Percentiles rank a stretch among this genome's conserved stretches.
phyloP scores from a whole-genome alignment of 2,888 invertebrate genomes.

The Agrochola circellaris region DNA sequence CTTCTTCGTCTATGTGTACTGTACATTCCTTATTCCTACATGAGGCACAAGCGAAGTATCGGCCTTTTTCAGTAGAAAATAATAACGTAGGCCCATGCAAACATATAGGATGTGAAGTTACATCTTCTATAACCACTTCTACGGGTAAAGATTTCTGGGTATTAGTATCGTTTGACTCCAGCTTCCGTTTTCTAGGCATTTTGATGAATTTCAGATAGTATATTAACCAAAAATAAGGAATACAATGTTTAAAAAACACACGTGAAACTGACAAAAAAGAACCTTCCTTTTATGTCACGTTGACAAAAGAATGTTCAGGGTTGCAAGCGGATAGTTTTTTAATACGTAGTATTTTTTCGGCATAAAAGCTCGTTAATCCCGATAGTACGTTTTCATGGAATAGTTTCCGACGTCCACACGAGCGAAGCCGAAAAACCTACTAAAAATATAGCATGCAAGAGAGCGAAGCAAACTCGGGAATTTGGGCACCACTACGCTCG shows the following conservation, averaged over 20 bases:
- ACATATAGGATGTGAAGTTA: slow-evolving; percentile 92
- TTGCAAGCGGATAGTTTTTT: slow-evolving; percentile 10
- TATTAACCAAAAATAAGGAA: background rate
- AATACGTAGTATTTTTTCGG: background rate
- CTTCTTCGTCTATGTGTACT: slow-evolving; percentile 91
- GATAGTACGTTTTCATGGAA: too few relatives aligned
- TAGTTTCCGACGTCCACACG: too few relatives aligned
- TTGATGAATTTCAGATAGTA: slow-evolving; percentile 6
- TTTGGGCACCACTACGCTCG: too few relatives aligned
- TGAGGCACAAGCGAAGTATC: slow-evolving; percentile 96
- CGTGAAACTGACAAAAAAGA: slow-evolving; percentile 42
- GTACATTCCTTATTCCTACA: slow-evolving; percentile 94
- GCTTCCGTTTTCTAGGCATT: slow-evolving; percentile 85
- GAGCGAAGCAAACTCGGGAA: too few relatives aligned
- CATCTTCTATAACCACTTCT: slow-evolving; percentile 90
- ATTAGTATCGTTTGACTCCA: slow-evolving; percentile 68
- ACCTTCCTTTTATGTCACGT: background rate
- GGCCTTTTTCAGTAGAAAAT: slow-evolving; percentile 91
- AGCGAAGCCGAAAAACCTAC: too few relatives aligned
- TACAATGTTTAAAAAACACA: slow-evolving; percentile 3
- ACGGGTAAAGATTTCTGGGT: slow-evolving; percentile 77
- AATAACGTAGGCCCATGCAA: slow-evolving; percentile 94
- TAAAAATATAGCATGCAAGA: too few relatives aligned
- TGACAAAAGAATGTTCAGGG: slow-evolving; percentile 5
- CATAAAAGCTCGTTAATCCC: too few relatives aligned